Evolutionary conservation across 2,888 invertebrate genomes (phyloP), one percentile per base, ranked within the genome.

Genomic region (Atethmia centrago): DNA sequence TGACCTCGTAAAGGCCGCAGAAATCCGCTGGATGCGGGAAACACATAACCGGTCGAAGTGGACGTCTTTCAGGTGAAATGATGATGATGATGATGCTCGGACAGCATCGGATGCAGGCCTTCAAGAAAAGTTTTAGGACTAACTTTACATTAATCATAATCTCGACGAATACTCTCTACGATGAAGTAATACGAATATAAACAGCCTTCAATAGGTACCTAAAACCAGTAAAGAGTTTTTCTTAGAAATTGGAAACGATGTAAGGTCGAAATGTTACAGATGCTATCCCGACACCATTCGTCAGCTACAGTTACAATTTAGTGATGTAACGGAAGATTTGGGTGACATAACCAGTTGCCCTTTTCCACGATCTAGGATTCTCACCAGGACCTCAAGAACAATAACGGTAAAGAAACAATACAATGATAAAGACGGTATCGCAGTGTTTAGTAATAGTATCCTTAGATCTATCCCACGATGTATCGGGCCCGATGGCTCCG

Each of bases 391-490:
- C 36, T 69, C 62, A 31, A 55, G 65, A 74, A 68, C 45, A 10
- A 59, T 68, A 79, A 80, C 74, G 55, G 72, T 58, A 56, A 21
- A 49, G 49, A 69, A 82, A 83, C 74, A 80, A 80, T 80, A 49
- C 56, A 12, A 74, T 63, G 58, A 59, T 83, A 83, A 45, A 79
- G 68, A 62, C 53, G 47, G 51, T 74, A 79, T 73, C 62, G 28
- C 56, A 65, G 51, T 56, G 45, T 79, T 79, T 79, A 66, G 65
- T 61, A 76, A 77, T 84, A 79, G 66, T 61, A 56, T 62, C 74
- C 74, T 75, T n/a, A 74, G 78, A 74, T 74, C 55, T 66, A 74
- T 84, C 72, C 69, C 76, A 45, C 69, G 83, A 77, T 76, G 58
- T 63, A 74, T 77, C 70, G 62, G 74, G 68, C 62, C 51, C 83